A percentile compares a stretch with the other conserved stretches of the same genome.
phyloP scores from a whole-genome alignment of 2,113 vertebrate species.

The Donacobius atricapilla region DNA sequence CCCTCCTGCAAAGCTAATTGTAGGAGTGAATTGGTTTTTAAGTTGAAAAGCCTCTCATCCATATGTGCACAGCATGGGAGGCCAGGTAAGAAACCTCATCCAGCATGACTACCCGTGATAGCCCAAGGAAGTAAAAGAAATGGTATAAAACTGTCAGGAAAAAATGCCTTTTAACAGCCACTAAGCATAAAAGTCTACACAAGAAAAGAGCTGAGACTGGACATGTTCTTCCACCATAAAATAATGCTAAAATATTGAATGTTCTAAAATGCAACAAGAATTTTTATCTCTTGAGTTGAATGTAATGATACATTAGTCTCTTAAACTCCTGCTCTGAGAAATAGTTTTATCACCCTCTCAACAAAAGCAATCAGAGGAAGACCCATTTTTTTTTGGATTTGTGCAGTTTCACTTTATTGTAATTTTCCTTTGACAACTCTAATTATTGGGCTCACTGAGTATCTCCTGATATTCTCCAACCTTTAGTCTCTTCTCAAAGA shows the following conservation, averaged over 20 bases:
- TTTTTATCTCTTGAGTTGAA: constrained; percentile 26
- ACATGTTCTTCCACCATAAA: constrained; percentile 1
- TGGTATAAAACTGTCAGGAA: neutral
- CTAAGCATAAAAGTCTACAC: neutral
- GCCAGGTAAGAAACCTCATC: neutral
- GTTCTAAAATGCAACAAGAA: constrained; percentile 9
- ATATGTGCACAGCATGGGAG: accelerated
- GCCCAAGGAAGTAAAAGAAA: neutral
- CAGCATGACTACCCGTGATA: accelerated
- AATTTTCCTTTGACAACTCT: neutral
- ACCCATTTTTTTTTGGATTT: neutral
- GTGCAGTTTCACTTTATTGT: neutral
- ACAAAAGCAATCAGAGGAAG: neutral
- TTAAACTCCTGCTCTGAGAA: neutral
- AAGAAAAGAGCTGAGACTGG: neutral
- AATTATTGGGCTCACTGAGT: neutral
- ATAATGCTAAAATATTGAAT: constrained; percentile 21
- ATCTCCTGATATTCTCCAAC: neutral
- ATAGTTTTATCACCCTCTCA: neutral
- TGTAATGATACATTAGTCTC: neutral
- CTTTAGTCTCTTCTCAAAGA: neutral
- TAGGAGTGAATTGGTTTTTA: neutral
- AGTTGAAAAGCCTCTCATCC: neutral
- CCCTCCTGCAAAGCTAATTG: neutral
- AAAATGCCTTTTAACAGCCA: neutral